These are phyloP conservation scores for Leptinotarsa defecta DNA, from an alignment of 1,140 invertebrate genomes.

Conservation along the genomic window DNA sequence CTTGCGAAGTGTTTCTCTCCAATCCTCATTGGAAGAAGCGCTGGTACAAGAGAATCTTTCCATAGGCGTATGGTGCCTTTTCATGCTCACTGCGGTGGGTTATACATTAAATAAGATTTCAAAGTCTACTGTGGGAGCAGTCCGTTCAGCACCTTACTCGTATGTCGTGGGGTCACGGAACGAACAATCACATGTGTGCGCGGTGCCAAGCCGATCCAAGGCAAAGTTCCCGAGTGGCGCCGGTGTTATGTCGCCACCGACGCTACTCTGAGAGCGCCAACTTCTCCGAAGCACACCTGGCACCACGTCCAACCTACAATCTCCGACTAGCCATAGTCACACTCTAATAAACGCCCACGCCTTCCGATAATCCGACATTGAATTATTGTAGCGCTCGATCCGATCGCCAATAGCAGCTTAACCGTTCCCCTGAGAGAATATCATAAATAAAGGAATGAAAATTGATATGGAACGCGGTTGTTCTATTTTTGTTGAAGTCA, in stretches of 20 bases:
- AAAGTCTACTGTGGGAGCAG: background rate
- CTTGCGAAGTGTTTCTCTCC: too few species aligned
- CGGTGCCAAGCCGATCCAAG: constrained; percentile 11
- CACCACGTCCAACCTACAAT: constrained; percentile 2
- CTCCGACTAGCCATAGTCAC: constrained; percentile 2
- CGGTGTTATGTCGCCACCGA: constrained; percentile 23
- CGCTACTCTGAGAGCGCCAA: constrained; percentile 14
- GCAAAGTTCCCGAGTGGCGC: constrained; percentile 19
- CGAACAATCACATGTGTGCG: constrained; percentile 2
- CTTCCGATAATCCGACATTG: background rate
- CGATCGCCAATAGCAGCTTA: background rate
- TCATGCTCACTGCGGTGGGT: too few species aligned
- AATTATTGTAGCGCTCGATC: constrained; percentile 1
- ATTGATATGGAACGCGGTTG: too few species aligned
- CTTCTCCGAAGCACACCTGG: constrained; percentile 16
- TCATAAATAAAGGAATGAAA: too few species aligned
- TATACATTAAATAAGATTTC: background rate
- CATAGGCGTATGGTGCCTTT: too few species aligned
- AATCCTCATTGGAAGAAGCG: too few species aligned
- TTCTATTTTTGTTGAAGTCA: too few species aligned
- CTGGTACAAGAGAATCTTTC: too few species aligned
- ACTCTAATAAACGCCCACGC: constrained; percentile 7
- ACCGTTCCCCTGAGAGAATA: too few species aligned
- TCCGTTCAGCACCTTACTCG: background rate
- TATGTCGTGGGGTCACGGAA: constrained; percentile 19